Percentiles rank a stretch among this genome's conserved stretches.
phyloP scores from a whole-genome alignment of 2,888 invertebrate genomes.

The Drosophila emarginata region DNA sequence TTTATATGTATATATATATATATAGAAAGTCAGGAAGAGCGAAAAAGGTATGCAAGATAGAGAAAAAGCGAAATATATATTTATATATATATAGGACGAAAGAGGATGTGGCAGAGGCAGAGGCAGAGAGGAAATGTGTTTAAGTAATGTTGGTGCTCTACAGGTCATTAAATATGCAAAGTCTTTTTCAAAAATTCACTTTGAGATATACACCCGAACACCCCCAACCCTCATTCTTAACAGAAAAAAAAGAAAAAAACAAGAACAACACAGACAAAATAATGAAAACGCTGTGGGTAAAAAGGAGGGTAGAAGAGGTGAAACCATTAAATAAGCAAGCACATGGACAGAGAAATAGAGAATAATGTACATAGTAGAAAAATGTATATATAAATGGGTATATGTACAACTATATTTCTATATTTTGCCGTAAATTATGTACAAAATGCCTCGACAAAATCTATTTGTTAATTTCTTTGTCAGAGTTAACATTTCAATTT shows the following conservation, averaged over 20 bases:
- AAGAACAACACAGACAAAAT: slow-evolving; percentile 1
- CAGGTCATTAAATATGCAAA: slow-evolving; percentile 46
- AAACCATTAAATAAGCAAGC: neutral
- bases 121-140: slow-evolving; percentile 33
- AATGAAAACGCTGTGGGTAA: neutral
- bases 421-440: neutral
- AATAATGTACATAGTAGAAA: neutral
- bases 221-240: neutral
- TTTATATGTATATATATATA: slow-evolving; percentile 6
- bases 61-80: neutral
- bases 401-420: neutral
- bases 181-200: slow-evolving; percentile 43
- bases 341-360: neutral
- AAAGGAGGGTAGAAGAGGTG: neutral
- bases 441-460: neutral
- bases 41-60: neutral
- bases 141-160: slow-evolving; percentile 52
- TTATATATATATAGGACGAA: neutral
- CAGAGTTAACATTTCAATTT: neutral
- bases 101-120: neutral
- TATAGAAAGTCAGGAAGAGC: neutral
- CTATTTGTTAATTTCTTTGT: neutral
- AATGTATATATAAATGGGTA: neutral
- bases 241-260: neutral
- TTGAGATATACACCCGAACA: slow-evolving; percentile 22